Percentiles rank a stretch among this genome's conserved stretches.
Conservation (phyloP, 2,797 vertebrate species). For the Rhyacichthys aspro region DNA sequence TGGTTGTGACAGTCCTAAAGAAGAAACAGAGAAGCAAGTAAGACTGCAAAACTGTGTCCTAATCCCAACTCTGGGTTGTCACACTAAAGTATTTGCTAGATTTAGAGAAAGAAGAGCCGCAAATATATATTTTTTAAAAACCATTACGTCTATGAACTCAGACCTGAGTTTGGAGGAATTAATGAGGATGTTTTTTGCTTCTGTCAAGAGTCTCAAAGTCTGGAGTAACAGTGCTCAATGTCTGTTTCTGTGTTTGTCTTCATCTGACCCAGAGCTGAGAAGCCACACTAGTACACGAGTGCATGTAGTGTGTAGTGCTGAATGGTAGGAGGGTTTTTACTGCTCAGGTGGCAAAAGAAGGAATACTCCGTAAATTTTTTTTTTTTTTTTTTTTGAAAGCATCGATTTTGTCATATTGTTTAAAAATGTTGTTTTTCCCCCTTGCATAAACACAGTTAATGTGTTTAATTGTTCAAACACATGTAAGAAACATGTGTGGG, state of each 20-base stretch:
- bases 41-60: too few species aligned
- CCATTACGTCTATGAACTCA: too few species aligned
- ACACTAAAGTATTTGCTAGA: too few species aligned
- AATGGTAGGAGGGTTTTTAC: conserved; percentile 21
- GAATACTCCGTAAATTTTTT: conserved; percentile 8
- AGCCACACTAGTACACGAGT: conserved; percentile 14
- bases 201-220: conserved; percentile 14
- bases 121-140: too few species aligned
- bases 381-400: too few species aligned
- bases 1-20: too few species aligned
- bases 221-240: conserved; percentile 15
- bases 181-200: conserved; percentile 6
- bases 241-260: conserved; percentile 33
- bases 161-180: too few species aligned
- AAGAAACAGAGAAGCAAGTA: too few species aligned
- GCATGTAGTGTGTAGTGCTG: conserved; percentile 25
- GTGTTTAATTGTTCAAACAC: background rate
- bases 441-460: background rate
- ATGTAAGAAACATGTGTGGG: background rate
- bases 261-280: conserved; percentile 9
- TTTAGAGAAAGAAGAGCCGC: too few species aligned
- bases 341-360: conserved; percentile 9
- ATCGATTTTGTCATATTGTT: too few species aligned
- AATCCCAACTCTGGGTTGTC: too few species aligned
- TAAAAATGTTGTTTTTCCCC: background rate